phyloP scores from a whole-genome alignment of 2,113 vertebrate species.

The Pimephales promelas region DNA sequence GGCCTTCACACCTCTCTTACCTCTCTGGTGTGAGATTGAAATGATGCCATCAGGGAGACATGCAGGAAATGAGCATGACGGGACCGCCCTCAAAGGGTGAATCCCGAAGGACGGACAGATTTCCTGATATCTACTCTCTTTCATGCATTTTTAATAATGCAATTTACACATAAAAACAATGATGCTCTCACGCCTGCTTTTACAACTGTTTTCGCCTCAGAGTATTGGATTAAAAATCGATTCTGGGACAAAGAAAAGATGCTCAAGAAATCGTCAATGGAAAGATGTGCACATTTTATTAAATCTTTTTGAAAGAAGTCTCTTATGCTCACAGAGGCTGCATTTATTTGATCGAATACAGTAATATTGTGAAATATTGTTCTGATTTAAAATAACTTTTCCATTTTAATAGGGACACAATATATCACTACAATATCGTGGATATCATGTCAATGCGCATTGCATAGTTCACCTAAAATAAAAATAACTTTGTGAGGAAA shows the following conservation, averaged over 20 bases:
- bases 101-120: background rate
- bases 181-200: background rate
- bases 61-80: conserved; percentile 13
- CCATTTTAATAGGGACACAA: too few relatives aligned
- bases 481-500: too few relatives aligned
- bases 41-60: conserved; percentile 24
- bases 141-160: conserved; percentile 41
- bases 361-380: too few relatives aligned
- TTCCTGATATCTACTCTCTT: conserved; percentile 10
- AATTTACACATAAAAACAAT: conserved; percentile 24
- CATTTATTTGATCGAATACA: too few relatives aligned
- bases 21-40: conserved; percentile 9
- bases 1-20: conserved; percentile 32
- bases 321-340: too few relatives aligned
- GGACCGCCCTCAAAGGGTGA: background rate
- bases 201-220: background rate
- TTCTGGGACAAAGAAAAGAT: background rate
- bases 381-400: too few relatives aligned
- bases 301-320: background rate
- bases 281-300: background rate
- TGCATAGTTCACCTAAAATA: too few relatives aligned
- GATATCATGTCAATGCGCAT: too few relatives aligned
- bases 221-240: conserved; percentile 12
- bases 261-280: background rate
- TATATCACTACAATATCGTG: too few relatives aligned